Percentiles rank a stretch among this genome's conserved stretches.
Conservation (phyloP, 2,888 invertebrate genomes). For the Clunio marinus region DNA sequence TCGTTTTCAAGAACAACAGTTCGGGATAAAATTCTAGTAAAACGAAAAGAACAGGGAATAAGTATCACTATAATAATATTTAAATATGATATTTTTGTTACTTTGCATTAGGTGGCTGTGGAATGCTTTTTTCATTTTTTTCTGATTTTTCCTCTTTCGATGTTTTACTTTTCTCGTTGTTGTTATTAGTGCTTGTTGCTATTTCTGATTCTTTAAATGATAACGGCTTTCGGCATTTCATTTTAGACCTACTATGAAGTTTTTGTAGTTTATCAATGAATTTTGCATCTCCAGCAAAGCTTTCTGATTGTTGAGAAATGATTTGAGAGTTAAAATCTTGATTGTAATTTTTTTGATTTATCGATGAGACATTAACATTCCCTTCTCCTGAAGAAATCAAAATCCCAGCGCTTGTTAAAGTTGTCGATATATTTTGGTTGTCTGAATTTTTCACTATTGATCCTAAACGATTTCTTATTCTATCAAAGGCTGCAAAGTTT, state of each 20-base stretch:
- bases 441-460: slow-evolving; percentile 61
- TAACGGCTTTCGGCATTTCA: slow-evolving; percentile 39
- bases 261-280: slow-evolving; percentile 67
- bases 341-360: slow-evolving; percentile 29
- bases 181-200: too few species aligned
- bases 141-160: slow-evolving; percentile 12
- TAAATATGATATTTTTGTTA: slow-evolving; percentile 42
- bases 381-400: slow-evolving; percentile 53
- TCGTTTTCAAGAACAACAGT: slow-evolving; percentile 89
- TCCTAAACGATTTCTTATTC: slow-evolving; percentile 57
- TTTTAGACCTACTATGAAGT: slow-evolving; percentile 45
- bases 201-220: slow-evolving; percentile 33
- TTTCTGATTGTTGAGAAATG: slow-evolving; percentile 59
- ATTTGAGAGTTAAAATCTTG: slow-evolving; percentile 49
- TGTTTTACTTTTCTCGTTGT: slow-evolving; percentile 16
- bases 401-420: slow-evolving; percentile 54
- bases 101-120: slow-evolving; percentile 49
- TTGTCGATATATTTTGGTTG: slow-evolving; percentile 44
- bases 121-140: not conserved
- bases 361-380: slow-evolving; percentile 40
- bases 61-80: not conserved
- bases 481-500: slow-evolving; percentile 56
- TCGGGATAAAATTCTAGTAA: slow-evolving; percentile 61
- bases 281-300: slow-evolving; percentile 75
- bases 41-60: slow-evolving; percentile 52